A percentile compares a stretch with the other conserved stretches of the same genome.
These are phyloP conservation scores for Parapsyche elsis DNA, from an alignment of 1,140 invertebrate species.

Conservation along the genomic window DNA sequence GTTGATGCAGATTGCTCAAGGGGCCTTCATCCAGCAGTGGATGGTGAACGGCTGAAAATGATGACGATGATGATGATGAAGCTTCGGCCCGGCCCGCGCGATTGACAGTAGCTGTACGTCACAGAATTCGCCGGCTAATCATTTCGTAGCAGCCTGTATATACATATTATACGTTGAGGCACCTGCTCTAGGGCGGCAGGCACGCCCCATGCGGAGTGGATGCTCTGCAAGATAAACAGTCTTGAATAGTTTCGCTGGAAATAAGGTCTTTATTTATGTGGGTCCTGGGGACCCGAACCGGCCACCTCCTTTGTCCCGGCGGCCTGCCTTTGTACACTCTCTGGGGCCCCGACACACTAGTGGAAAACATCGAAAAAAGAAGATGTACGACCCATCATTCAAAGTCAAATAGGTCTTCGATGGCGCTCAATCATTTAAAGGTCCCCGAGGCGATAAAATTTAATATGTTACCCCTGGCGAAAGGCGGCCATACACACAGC, in stretches of 20 bases:
- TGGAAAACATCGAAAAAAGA: not conserved
- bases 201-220: slow-evolving; percentile 21
- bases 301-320: slow-evolving; percentile 8
- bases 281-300: not conserved
- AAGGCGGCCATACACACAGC: not conserved
- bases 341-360: not conserved
- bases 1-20: no score
- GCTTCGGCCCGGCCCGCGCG: not conserved
- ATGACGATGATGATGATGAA: no score
- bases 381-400: slow-evolving; percentile 29
- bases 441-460: slow-evolving; percentile 14
- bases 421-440: slow-evolving; percentile 30
- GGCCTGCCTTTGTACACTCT: slow-evolving; percentile 20
- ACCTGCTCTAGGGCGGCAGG: not conserved
- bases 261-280: slow-evolving; percentile 34
- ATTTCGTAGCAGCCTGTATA: not conserved
- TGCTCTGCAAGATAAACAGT: slow-evolving; percentile 20
- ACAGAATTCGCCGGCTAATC: not conserved
- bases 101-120: not conserved
- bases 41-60: no score
- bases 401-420: slow-evolving; percentile 28
- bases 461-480: not conserved
- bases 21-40: no score
- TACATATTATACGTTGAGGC: not conserved
- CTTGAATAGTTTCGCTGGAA: slow-evolving; percentile 30